These are phyloP conservation scores for Danio jaintianensis DNA, from an alignment of 2,797 vertebrate species.

Conservation along the genomic window DNA sequence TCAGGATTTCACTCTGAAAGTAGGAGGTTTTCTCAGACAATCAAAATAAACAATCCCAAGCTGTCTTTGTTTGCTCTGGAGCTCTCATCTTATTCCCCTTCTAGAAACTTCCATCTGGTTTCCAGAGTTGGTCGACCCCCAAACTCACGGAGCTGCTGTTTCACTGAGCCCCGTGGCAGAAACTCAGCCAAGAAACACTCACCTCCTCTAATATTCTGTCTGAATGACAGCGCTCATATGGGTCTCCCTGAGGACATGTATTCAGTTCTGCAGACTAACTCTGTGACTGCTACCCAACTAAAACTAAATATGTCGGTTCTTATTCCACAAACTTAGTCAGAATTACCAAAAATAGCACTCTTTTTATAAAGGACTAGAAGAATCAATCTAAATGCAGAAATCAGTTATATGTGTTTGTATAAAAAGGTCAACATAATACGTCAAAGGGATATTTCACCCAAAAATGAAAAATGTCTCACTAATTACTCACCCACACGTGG, in stretches of 20 bases:
- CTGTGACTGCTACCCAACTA: too few species aligned
- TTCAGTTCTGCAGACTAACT: neutral
- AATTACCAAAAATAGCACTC: too few species aligned
- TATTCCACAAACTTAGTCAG: too few species aligned
- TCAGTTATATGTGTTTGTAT: too few species aligned
- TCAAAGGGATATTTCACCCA: too few species aligned
- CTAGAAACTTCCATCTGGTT: conserved; percentile 51
- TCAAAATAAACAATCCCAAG: conserved; percentile 66
- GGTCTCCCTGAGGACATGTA: neutral
- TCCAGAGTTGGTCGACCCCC: conserved; percentile 44
- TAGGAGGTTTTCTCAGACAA: conserved; percentile 61
- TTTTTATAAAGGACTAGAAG: too few species aligned
- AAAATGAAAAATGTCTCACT: too few species aligned
- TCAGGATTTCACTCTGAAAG: conserved; percentile 35
- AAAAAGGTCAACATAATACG: too few species aligned
- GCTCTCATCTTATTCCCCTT: conserved; percentile 40
- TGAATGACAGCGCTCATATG: conserved; percentile 2
- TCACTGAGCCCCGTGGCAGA: conserved; percentile 17
- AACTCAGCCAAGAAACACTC: conserved; percentile 42
- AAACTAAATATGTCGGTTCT: too few species aligned
- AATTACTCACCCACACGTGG: too few species aligned
- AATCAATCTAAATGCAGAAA: too few species aligned
- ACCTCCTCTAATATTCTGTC: neutral
- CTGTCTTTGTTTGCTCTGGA: conserved; percentile 55
- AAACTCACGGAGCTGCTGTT: neutral